These are phyloP conservation scores for Myathropa florea DNA, from an alignment of 2,888 invertebrate species.

Conservation along the genomic window DNA sequence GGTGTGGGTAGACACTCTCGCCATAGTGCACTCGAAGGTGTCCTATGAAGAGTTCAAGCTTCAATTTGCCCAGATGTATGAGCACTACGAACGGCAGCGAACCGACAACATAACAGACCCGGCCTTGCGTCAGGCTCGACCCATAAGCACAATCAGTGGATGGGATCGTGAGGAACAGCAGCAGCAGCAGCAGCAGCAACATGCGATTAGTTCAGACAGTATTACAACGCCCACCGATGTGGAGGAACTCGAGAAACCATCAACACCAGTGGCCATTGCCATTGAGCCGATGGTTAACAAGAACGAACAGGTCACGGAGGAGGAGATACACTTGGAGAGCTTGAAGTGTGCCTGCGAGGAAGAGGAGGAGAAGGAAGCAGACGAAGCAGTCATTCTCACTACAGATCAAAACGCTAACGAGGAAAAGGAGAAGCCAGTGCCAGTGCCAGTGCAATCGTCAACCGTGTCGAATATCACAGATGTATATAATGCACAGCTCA, in stretches of 20 bases:
- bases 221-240: conserved; percentile 41
- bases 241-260: conserved; percentile 68
- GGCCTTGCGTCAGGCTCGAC: conserved; percentile 93
- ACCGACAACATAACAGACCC: conserved; percentile 98
- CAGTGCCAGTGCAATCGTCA: conserved; percentile 71
- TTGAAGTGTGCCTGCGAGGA: conserved; percentile 74
- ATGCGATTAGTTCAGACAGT: conserved; percentile 62
- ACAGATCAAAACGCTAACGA: conserved; percentile 66
- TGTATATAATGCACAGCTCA: conserved; percentile 80
- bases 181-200: conserved; percentile 76
- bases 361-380: conserved; percentile 31
- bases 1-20: conserved; percentile 99
- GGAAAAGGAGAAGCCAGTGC: conserved; percentile 72
- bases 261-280: conserved; percentile 59
- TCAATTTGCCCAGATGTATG: conserved; percentile 98
- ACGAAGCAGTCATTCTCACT: conserved; percentile 26
- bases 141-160: conserved; percentile 97
- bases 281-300: conserved; percentile 63
- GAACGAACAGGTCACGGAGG: conserved; percentile 72
- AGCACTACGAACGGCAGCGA: conserved; percentile 95
- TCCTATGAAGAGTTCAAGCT: conserved; percentile 99
- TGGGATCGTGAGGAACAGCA: conserved; percentile 88
- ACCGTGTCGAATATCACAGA: conserved; percentile 79
- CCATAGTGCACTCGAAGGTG: conserved; percentile 99
- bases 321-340: conserved; percentile 72